Base-by-base conservation (phyloP, 1,140 invertebrate species). In the Probaryconus sp. region DNA sequence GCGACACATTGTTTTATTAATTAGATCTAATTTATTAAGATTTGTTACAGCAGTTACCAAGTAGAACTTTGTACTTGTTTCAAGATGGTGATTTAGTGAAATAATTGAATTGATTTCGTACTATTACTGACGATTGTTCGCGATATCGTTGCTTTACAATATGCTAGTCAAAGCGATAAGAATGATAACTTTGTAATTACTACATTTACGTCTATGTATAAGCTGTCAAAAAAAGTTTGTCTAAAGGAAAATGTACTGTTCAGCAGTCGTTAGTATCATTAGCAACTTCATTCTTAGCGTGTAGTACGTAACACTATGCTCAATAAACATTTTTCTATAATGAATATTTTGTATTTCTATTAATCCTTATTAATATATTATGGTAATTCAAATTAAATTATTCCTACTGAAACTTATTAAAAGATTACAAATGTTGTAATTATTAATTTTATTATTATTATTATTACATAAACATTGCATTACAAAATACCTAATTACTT, bases 301-400 rank as follows among this genome's bases (percentile, higher is more conserved):
- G 74, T 84, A 85, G 81, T 72, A 79, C 85, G 83, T 86, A 86
- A 83, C 73, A 79, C 43, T 85, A 83, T 83, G 83, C 84, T 85
- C 84, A 85, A 85, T 85, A 86, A 85, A 86, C 74, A 82, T 68
- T 85, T 86, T 86, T 85, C 80, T 86, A 86, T 81, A 78, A 82
- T 61, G 50, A 64, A 64, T 42, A 16, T 16, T 45, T 2, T 43
- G 16, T 38, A 1, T 20, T 13, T 30, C 13, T 47, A 1, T n/a
- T 31, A 20, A 20, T 48, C 20, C 14, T 35, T 35, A 35, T 13
- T 35, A 2, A 35, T 10, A 13, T 35, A n/a, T n/a, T n/a, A n/a
- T n/a, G n/a, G n/a, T 35, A 10, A 11, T 35, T 35, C 14, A 5
- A 35, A 4, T 13, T 4, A 3, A 5, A 11, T 5, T 3, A 13